Conservation (phyloP, 2,888 invertebrate genomes). For the Pemphredon lugubris region DNA sequence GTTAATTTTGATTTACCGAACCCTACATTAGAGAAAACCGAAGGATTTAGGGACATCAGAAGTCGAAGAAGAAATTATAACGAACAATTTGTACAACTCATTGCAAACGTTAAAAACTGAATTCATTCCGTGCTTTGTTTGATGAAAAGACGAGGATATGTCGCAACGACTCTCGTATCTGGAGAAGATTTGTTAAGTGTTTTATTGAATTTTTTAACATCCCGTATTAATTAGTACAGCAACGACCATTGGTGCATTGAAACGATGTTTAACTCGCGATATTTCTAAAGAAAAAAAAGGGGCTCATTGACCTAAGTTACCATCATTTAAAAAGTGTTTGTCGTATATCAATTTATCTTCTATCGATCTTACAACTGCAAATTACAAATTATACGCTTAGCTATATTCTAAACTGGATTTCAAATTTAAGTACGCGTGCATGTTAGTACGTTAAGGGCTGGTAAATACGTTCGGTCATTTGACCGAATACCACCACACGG, state of each 20-base stretch:
- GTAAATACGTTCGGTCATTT: no score
- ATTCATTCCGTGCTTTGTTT: no score
- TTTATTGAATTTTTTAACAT: background rate
- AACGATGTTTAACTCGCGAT: background rate
- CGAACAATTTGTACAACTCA: no score
- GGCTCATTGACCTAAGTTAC: background rate
- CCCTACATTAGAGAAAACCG: no score
- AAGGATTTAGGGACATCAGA: no score
- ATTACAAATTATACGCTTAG: constrained; percentile 52
- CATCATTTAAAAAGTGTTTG: background rate
- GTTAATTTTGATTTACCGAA: no score
- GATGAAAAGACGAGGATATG: background rate
- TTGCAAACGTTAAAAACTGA: no score
- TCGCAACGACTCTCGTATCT: background rate
- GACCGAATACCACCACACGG: no score
- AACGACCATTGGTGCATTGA: background rate
- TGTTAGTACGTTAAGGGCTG: no score
- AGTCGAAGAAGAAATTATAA: no score
- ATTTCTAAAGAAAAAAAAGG: background rate
- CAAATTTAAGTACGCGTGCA: no score
- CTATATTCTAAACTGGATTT: constrained; percentile 39
- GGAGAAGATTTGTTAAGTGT: background rate
- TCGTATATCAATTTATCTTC: constrained; percentile 38
- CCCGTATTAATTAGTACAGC: background rate
- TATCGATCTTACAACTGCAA: constrained; percentile 47